Evolutionary conservation across 1,140 invertebrate genomes (phyloP).

Genomic region (Conopomorpha cramerella): DNA sequence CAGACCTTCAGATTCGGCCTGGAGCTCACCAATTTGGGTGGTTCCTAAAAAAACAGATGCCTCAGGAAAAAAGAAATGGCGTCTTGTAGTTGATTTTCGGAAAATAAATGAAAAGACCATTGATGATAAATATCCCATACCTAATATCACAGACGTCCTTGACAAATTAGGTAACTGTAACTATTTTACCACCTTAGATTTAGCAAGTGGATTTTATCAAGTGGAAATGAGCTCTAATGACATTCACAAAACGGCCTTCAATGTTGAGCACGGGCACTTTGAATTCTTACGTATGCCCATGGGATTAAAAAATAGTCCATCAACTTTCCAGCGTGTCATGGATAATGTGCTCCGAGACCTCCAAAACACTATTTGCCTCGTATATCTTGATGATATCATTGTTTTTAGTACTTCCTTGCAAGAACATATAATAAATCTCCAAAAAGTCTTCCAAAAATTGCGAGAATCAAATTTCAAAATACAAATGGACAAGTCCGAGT

Average conservation of each 20-base stretch:
- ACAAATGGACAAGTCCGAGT: conserved; percentile 19
- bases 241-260: conserved; percentile 13
- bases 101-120: conserved; percentile 27
- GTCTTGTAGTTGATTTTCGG: conserved; percentile 26
- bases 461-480: conserved; percentile 16
- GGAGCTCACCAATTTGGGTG: conserved; percentile 4
- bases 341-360: conserved; percentile 18
- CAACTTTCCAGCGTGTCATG: conserved; percentile 25
- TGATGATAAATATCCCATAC: conserved; percentile 54
- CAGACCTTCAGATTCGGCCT: conserved; percentile 2
- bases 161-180: conserved; percentile 29
- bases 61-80: conserved; percentile 20
- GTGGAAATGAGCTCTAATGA: conserved; percentile 20
- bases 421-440: conserved; percentile 15
- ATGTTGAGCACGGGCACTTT: conserved; percentile 16
- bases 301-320: conserved; percentile 18
- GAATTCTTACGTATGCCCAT: conserved; percentile 21
- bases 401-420: conserved; percentile 11
- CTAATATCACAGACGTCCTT: conserved; percentile 50
- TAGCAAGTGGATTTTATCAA: conserved; percentile 55
- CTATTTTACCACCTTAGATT: conserved; percentile 49
- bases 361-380: conserved; percentile 13
- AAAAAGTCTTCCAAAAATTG: conserved; percentile 13
- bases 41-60: conserved; percentile 10
- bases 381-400: conserved; percentile 33